Base-by-base conservation (phyloP, 1,140 invertebrate genomes). In the Lucilia sericata region DNA sequence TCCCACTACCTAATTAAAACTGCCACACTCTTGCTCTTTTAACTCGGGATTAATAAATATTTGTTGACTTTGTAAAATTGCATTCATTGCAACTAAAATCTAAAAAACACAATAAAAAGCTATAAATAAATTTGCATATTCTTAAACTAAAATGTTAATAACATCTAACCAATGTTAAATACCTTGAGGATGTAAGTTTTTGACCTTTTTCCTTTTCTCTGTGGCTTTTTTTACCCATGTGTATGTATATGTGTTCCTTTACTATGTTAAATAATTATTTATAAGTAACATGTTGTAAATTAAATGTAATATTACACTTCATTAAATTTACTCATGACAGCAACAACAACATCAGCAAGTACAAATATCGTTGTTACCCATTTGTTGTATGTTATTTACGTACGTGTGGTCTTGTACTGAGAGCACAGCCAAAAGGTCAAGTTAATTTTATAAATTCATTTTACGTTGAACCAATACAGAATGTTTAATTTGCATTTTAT, bases 401-500 rank as follows among this genome's bases (percentile, higher is more conserved):
- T 55, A n/a, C 51, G 12, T 55, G 51, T 55, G 51, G 13, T 55
- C 17, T 55, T 13, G 51, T 55, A 42, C 42, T 42, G 42, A 42
- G 42, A 12, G 13, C 17, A 2, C 17, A 55, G 12, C 3, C 51
- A 19, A 70, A 70, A 70, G 65, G 65, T 70, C 65, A 70, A 70
- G 65, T 70, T 70, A 70, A 70, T 70, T 70, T 70, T 21, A 70
- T 70, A 70, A 70, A 70, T 70, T 70, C n/a, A 70, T 70, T 70
- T 21, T 21, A 70, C 21, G 65, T 70, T 70, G n/a, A 70, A n/a
- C 65, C n/a, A 70, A 70, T 70, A 21, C 65, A 21, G n/a, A 76
- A 36, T 76, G 74, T 76, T 76, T 76, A 76, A 76, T 76, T 76
- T 76, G 74, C 74, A 76, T 76, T 76, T 76, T 42, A 76, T 76